Evolutionary conservation across 2,113 vertebrate species (phyloP), one percentile per base, ranked within the genome.

Genomic region (Anolis carolinensis): DNA sequence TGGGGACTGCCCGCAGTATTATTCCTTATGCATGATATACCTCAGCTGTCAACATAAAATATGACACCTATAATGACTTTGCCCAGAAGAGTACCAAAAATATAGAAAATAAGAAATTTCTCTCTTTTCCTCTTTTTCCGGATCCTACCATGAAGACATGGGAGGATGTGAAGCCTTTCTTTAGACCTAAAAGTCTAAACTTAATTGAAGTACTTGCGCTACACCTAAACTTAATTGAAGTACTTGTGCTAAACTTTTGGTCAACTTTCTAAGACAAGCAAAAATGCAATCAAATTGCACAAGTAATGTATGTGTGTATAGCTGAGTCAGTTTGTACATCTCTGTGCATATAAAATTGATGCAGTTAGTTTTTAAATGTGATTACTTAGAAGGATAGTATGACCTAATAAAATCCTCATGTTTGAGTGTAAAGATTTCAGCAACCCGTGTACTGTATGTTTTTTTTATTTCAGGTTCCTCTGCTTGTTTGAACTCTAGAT

Each of bases 401-500:
- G 92, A 80, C 34, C 86, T 95, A 23, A 8, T 30, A 82, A 2
- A 63, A 39, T 62, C 86, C 81, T 1, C 63, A 74, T n/a, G 52
- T 75, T 21, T 16, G 39, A 44, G 5, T 44, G 39, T 44, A 5
- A n/a, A 52, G 55, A 59, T 16, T 18, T 59, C 16, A 59, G 14
- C 18, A 59, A 59, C 18, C 55, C 14, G 13, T 59, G 52, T 59
- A 59, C 13, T 59, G 18, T 59, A 59, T 59, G 5, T 55, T 55
- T 55, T 91, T 95, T 7, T 80, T 92, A n/a, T 93, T 90, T 32
- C 87, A 97, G 96, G 96, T 97, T 86, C 96, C 96, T 89, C 90
- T 95, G 88, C 95, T 96, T 0, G 94, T 96, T 88, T 97, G 94
- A 96, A 55, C 21, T 50, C 25, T 27, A 63, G 36, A 73, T 73